Conservation (phyloP, 2,797 vertebrate genomes). For the Pristis pectinata region DNA sequence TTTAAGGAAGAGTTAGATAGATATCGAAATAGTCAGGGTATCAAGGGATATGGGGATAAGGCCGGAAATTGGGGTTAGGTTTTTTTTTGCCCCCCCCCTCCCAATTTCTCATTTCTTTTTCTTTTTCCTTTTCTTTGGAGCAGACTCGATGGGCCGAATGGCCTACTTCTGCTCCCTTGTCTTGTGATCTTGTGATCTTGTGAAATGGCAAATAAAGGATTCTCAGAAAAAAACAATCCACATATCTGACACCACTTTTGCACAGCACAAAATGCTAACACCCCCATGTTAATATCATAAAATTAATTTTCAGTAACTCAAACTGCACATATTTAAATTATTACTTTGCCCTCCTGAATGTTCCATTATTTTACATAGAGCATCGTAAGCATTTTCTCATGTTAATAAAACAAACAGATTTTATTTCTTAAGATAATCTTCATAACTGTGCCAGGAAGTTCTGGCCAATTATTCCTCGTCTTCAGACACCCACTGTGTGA, state of each 20-base stretch:
- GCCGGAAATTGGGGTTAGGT: too few relatives aligned
- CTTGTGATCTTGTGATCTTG: too few relatives aligned
- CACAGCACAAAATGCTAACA: neutral
- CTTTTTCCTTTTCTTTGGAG: too few relatives aligned
- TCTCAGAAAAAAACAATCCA: neutral
- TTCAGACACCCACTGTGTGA: constrained; percentile 58
- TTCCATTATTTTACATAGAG: neutral
- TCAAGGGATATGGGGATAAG: too few relatives aligned
- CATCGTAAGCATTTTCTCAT: neutral
- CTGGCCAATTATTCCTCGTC: constrained; percentile 66
- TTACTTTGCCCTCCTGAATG: neutral
- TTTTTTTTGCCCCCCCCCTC: too few relatives aligned
- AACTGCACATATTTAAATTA: neutral
- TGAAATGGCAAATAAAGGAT: neutral
- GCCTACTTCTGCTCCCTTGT: too few relatives aligned
- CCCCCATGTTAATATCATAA: neutral
- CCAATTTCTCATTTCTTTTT: too few relatives aligned
- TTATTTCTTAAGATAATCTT: neutral
- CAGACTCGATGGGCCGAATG: too few relatives aligned
- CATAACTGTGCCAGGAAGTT: constrained; percentile 47
- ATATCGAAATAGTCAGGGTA: too few relatives aligned
- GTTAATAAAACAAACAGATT: neutral
- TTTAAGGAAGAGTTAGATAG: too few relatives aligned
- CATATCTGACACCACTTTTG: neutral
- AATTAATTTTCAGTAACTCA: neutral